A percentile compares a stretch with the other conserved stretches of the same genome.
These are phyloP conservation scores for Acanthurus leucopareius DNA, from an alignment of 2,797 vertebrate species.

Conservation along the genomic window DNA sequence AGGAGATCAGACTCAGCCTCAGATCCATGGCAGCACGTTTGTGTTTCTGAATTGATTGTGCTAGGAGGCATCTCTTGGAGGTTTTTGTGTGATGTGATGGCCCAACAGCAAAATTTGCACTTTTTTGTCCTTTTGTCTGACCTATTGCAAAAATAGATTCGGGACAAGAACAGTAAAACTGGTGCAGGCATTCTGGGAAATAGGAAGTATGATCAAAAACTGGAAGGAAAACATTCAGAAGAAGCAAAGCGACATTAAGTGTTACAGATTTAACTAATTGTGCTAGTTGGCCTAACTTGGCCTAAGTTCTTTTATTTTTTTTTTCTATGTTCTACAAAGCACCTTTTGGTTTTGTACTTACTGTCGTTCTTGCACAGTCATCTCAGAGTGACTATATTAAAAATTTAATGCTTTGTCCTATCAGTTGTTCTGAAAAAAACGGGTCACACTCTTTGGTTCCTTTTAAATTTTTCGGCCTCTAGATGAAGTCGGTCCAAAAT, in stretches of 20 bases:
- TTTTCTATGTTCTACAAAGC: not conserved
- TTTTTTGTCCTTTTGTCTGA: not conserved
- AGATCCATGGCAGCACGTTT: slow-evolving; percentile 34
- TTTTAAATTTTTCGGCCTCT: slow-evolving; percentile 5
- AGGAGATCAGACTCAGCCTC: slow-evolving; percentile 56
- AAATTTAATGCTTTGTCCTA: slow-evolving; percentile 22
- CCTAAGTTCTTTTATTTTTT: not conserved
- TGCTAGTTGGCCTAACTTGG: not conserved
- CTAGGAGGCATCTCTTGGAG: slow-evolving; percentile 13
- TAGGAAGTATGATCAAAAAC: not conserved
- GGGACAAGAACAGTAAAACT: too few species aligned
- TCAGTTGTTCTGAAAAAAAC: slow-evolving; percentile 19
- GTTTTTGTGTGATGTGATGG: not conserved
- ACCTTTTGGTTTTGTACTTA: not conserved
- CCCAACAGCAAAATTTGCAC: not conserved
- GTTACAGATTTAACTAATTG: not conserved
- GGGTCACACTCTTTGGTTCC: slow-evolving; percentile 5
- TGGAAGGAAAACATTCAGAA: not conserved
- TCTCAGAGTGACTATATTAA: slow-evolving; percentile 19
- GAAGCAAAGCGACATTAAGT: not conserved
- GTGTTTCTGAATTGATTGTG: slow-evolving; percentile 52
- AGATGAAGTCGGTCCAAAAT: slow-evolving; percentile 26
- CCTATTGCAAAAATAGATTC: not conserved
- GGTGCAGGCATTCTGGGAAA: not conserved
- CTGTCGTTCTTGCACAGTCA: slow-evolving; percentile 6